These are phyloP conservation scores for Eucriotettix oculatus DNA, from an alignment of 2,888 invertebrate genomes.

Conservation along the genomic window DNA sequence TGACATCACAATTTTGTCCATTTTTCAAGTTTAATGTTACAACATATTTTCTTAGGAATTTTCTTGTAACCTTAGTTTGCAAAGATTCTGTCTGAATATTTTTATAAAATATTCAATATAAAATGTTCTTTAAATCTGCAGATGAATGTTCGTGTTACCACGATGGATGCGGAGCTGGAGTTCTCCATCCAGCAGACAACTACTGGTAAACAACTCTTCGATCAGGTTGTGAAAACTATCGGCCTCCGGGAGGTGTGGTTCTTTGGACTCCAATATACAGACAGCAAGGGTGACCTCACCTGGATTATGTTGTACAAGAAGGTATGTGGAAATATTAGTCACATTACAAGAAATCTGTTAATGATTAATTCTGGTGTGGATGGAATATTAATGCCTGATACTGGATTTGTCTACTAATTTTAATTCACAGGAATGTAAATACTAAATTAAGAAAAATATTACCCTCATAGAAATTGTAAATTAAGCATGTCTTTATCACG, in stretches of 20 bases:
- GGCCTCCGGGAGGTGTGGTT: slow-evolving; percentile 99
- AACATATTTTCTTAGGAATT: too few species aligned
- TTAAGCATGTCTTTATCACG: background rate
- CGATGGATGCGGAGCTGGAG: slow-evolving; percentile 99
- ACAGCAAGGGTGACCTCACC: slow-evolving; percentile 92
- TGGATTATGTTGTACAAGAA: slow-evolving; percentile 99
- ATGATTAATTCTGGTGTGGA: too few species aligned
- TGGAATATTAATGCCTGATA: too few species aligned
- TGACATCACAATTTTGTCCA: too few species aligned
- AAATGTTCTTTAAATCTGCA: slow-evolving; percentile 25
- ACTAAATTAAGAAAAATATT: too few species aligned
- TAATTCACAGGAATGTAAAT: too few species aligned
- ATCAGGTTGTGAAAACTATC: slow-evolving; percentile 99
- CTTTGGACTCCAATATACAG: slow-evolving; percentile 97
- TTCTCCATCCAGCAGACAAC: slow-evolving; percentile 99
- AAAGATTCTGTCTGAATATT: too few species aligned
- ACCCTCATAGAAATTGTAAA: background rate
- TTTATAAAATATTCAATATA: too few species aligned
- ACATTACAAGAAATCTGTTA: too few species aligned
- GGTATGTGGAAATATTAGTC: slow-evolving; percentile 40
- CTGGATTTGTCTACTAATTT: too few species aligned
- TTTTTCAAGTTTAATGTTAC: too few species aligned
- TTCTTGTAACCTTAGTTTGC: too few species aligned
- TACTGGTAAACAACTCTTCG: slow-evolving; percentile 98
- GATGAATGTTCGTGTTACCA: slow-evolving; percentile 99